phyloP scores from a whole-genome alignment of 1,140 invertebrate species.

The Lycorma delicatula region DNA sequence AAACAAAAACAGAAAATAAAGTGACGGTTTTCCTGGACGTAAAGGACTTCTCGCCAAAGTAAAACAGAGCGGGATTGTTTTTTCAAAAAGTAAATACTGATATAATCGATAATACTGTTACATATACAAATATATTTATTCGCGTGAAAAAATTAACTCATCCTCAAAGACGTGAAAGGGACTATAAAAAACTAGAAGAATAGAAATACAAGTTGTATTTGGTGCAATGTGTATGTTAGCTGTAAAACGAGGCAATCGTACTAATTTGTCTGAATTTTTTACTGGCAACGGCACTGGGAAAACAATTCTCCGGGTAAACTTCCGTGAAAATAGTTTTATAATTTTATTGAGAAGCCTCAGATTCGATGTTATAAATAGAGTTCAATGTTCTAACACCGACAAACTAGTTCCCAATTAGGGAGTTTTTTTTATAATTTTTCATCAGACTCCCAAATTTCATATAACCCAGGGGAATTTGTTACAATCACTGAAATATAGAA shows the following conservation, averaged over 20 bases:
- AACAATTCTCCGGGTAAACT: not conserved
- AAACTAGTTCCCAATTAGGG: too few species aligned
- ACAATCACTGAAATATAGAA: too few species aligned
- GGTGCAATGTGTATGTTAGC: not conserved
- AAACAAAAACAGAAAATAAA: conserved; percentile 7
- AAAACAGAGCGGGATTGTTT: not conserved
- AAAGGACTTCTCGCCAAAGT: not conserved
- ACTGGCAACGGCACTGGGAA: not conserved
- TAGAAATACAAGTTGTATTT: not conserved
- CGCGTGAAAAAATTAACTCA: not conserved
- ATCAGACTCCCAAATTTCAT: too few species aligned
- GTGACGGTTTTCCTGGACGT: not conserved
- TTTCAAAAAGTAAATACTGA: not conserved
- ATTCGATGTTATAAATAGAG: too few species aligned
- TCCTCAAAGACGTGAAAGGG: not conserved
- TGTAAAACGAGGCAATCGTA: not conserved
- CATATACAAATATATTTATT: conserved; percentile 5
- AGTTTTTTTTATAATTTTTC: too few species aligned
- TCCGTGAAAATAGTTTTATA: not conserved
- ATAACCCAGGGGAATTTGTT: too few species aligned
- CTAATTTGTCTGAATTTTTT: not conserved
- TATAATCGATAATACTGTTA: not conserved
- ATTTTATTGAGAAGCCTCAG: not conserved
- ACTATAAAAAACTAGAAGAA: not conserved
- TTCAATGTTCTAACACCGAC: too few species aligned